Percentiles rank a stretch among this genome's conserved stretches.
Conservation (phyloP, 1,140 invertebrate species). For the Drosophila littoralis region DNA sequence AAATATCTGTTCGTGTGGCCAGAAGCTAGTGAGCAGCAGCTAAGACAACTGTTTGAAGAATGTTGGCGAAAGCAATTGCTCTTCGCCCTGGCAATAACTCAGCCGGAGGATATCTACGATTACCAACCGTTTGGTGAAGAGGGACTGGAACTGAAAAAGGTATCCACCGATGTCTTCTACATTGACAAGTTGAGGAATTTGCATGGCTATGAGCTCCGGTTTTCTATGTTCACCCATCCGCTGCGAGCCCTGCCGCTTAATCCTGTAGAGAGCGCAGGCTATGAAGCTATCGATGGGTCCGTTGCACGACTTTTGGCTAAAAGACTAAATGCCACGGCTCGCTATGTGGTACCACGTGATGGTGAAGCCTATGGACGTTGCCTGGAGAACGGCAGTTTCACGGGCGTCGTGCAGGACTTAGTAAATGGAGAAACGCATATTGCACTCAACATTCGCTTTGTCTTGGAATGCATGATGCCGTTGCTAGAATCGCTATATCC, state of each 20-base stretch:
- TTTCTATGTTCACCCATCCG: constrained; percentile 70
- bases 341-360: constrained; percentile 60
- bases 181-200: constrained; percentile 63
- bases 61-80: constrained; percentile 65
- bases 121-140: constrained; percentile 67
- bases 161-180: constrained; percentile 17
- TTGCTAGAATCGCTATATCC: constrained; percentile 69
- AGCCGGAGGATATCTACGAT: constrained; percentile 45
- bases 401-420: constrained; percentile 62
- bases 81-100: constrained; percentile 58
- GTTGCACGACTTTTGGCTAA: constrained; percentile 49
- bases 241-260: constrained; percentile 57
- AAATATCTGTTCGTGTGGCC: constrained; percentile 77
- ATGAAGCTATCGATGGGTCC: constrained; percentile 56
- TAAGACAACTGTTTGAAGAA: constrained; percentile 47
- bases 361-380: constrained; percentile 71
- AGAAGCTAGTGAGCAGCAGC: constrained; percentile 27
- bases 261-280: constrained; percentile 46
- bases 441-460: constrained; percentile 66
- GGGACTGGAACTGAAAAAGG: constrained; percentile 41
- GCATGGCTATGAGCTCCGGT: constrained; percentile 55
- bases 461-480: constrained; percentile 60
- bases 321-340: constrained; percentile 62
- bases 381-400: constrained; percentile 56
- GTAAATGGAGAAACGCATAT: constrained; percentile 56